These are phyloP conservation scores for Caenorhabditis becei DNA, from an alignment of 2,888 invertebrate genomes.

Conservation along the genomic window DNA sequence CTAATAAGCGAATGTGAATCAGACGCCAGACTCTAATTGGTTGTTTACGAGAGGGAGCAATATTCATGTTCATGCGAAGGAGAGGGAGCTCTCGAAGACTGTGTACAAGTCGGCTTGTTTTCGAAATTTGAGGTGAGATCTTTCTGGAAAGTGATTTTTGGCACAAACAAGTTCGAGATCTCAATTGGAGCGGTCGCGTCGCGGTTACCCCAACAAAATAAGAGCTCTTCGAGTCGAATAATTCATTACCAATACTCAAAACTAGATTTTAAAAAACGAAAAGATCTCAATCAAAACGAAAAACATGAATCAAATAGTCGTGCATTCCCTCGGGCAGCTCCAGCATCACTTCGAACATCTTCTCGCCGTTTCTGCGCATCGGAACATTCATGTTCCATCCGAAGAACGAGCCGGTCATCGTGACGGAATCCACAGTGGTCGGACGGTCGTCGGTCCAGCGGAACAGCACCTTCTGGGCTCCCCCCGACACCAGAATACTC, in stretches of 20 bases:
- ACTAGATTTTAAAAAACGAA: background rate
- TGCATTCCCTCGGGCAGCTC: conserved; percentile 47
- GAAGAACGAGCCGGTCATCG: conserved; percentile 54
- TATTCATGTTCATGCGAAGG: too few relatives aligned
- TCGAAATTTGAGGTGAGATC: too few relatives aligned
- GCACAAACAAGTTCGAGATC: too few relatives aligned
- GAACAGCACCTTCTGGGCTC: conserved; percentile 47
- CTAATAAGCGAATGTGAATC: too few relatives aligned
- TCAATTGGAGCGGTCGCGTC: too few relatives aligned
- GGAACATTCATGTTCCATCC: conserved; percentile 60
- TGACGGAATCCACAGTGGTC: conserved; percentile 30
- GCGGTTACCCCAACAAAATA: too few relatives aligned
- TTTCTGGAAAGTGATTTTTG: too few relatives aligned
- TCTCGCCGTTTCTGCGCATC: conserved; percentile 30
- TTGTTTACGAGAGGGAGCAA: too few relatives aligned
- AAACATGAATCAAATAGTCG: conserved; percentile 47
- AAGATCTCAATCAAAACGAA: conserved; percentile 39
- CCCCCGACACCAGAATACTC: conserved; percentile 27
- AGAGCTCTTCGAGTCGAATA: background rate
- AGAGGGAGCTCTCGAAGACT: too few relatives aligned
- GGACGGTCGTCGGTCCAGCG: conserved; percentile 47
- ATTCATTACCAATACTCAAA: background rate
- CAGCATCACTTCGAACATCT: conserved; percentile 30
- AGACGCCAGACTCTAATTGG: too few relatives aligned
- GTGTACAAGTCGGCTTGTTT: too few relatives aligned